Conservation (phyloP, 2,888 invertebrate species). For the Embidobia sp. region DNA sequence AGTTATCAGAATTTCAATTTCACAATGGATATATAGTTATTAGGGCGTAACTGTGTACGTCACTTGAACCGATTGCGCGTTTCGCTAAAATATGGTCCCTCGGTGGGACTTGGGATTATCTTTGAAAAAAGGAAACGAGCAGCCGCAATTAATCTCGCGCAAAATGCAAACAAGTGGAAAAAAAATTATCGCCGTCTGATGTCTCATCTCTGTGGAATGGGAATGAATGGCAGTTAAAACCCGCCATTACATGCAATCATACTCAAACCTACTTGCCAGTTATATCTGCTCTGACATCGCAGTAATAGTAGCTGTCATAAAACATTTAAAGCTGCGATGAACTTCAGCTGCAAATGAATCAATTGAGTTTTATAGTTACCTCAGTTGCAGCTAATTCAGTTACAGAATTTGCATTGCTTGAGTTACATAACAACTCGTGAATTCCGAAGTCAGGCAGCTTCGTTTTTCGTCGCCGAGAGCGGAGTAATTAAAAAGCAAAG, state of each 20-base stretch:
- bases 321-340: conserved; percentile 31
- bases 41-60: conserved; percentile 13
- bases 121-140: neutral
- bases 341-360: conserved; percentile 37
- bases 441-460: conserved; percentile 15
- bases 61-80: conserved; percentile 31
- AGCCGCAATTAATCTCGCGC: too few relatives aligned
- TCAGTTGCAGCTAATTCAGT: conserved; percentile 38
- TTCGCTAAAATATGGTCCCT: conserved; percentile 8
- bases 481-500: conserved; percentile 12
- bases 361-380: conserved; percentile 39
- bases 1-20: conserved; percentile 54
- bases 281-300: too few relatives aligned
- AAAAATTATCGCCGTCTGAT: too few relatives aligned
- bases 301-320: conserved; percentile 21
- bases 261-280: too few relatives aligned
- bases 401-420: conserved; percentile 25
- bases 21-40: conserved; percentile 48
- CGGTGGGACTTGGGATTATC: neutral
- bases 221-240: conserved; percentile 6
- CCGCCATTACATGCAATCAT: too few relatives aligned
- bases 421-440: conserved; percentile 28
- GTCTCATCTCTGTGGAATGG: too few relatives aligned
- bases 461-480: neutral
- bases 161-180: too few relatives aligned